Evolutionary conservation across 2,797 vertebrate genomes (phyloP), one percentile per base, ranked within the genome.

Genomic region (Typhlichthys eigenmanni): DNA sequence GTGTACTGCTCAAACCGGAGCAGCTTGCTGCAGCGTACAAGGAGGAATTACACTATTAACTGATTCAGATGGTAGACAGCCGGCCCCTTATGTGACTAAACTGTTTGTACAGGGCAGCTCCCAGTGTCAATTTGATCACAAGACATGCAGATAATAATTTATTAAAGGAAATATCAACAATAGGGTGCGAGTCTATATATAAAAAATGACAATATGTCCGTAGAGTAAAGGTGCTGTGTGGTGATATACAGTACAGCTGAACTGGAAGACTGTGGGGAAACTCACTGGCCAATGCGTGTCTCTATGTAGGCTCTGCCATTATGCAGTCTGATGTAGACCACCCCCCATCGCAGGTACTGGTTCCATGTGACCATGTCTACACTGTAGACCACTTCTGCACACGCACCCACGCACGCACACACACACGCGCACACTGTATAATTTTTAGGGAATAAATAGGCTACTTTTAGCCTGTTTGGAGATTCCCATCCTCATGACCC

Each of bases 361-460:
- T 93, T 94, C 92, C 92, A 94, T 2, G 92, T 94, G 47, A 93
- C 90, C 67, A 93, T 85, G 85, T 93, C 92, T 74, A 93, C 90
- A 54, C 90, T 78, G 88, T 93, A 94, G 73, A 71, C 89, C 45
- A 80, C 75, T 73, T 92, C 93, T 94, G 85, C 17, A 38, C 32
- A 34, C 51, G 48, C 49, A 80, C 58, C 71, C 49, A 75, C 19
- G 52, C 55, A 29, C 46, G 3, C 46, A 6, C 8, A 13, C 9
- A 9, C 49, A 74, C 54, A 76, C 3, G 68, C 14, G 43, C 3
- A 24, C 24, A 24, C 24, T 24, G 24, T 24, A 24, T 24, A 0
- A 24, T 24, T 24, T 24, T 24, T 24, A 24, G 24, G 24, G 24
- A 24, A 24, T 24, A 24, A 24, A 24, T 24, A 24, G 24, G 24